Base-by-base conservation (phyloP, 2,113 vertebrate genomes). In the Tamias sibiricus region DNA sequence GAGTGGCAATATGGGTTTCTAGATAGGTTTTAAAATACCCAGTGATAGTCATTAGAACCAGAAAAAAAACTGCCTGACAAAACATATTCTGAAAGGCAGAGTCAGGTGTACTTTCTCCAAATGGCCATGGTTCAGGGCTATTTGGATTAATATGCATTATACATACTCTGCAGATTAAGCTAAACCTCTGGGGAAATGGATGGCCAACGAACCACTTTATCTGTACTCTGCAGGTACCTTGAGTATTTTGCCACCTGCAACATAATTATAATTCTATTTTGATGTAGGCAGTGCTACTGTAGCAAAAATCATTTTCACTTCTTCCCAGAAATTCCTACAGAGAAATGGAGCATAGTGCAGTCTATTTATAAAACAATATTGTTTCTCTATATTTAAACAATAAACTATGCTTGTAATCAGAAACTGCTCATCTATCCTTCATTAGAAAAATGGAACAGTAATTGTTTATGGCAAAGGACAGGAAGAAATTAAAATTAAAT, bases 201-300 rank as follows among this genome's bases (percentile, higher is more conserved):
- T 97, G 82, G 96, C 95, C 97, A 98, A 76, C 72, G 87, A 98
- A 97, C 90, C 49, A 74, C 69, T 97, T 98, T 98, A 96, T 96
- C 97, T 98, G 0, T 77, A 32, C 49, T 97, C 97, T 97, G 98
- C 95, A 98, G 87, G 47, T 97, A 91, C 49, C 94, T 32, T 68
- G 87, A 96, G 26, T 94, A 59, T n/a, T 87, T 97, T 97, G 72
- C 75, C 75, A 22, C 82, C 42, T 97, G 94, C 71, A 71, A 22
- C 68, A 52, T 91, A 96, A 85, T 97, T 98, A 90, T 90, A 62
- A 47, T 83, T 96, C 72, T 92, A 22, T 89, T 97, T 95, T 94
- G 37, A 90, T 95, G 57, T 76, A 82, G 59, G 80, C 10, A 93
- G 40, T 97, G 71, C 47, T 96, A 75, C 12, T 91, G 94, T 13